These are phyloP conservation scores for Eristalis intricaria DNA, from an alignment of 2,888 invertebrate genomes.

Conservation along the genomic window DNA sequence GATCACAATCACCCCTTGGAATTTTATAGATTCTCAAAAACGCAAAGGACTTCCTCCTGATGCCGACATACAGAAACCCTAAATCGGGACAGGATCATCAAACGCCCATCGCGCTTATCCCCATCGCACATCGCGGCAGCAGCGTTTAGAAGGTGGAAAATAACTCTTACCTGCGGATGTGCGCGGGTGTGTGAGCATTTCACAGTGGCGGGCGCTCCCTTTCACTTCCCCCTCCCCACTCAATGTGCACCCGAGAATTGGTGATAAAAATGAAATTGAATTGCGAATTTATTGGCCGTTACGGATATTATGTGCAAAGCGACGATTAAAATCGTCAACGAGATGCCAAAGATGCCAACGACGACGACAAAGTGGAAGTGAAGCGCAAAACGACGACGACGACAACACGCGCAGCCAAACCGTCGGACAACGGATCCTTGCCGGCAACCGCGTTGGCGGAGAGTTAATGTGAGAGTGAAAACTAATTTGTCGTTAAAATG, in stretches of 20 bases:
- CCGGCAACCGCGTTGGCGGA: slow-evolving; percentile 1
- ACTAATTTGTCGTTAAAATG: slow-evolving; percentile 66
- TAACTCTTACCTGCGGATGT: slow-evolving; percentile 14
- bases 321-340: slow-evolving; percentile 67
- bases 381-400: neutral
- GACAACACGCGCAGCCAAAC: neutral
- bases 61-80: neutral
- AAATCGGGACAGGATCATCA: slow-evolving; percentile 53
- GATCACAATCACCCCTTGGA: slow-evolving; percentile 14
- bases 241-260: slow-evolving; percentile 23
- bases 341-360: neutral
- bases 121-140: slow-evolving; percentile 29
- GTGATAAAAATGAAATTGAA: slow-evolving; percentile 66
- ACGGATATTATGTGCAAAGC: slow-evolving; percentile 67
- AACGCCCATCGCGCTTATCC: slow-evolving; percentile 47
- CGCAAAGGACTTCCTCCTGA: slow-evolving; percentile 23
- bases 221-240: neutral
- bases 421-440: neutral
- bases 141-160: slow-evolving; percentile 25
- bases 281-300: slow-evolving; percentile 67
- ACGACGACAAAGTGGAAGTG: neutral
- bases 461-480: slow-evolving; percentile 4
- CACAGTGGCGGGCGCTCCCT: too few species aligned
- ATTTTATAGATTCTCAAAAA: slow-evolving; percentile 28
- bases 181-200: too few species aligned